Base-by-base conservation (phyloP, 2,888 invertebrate genomes). In the Liopterus haemorrhoidalis region DNA sequence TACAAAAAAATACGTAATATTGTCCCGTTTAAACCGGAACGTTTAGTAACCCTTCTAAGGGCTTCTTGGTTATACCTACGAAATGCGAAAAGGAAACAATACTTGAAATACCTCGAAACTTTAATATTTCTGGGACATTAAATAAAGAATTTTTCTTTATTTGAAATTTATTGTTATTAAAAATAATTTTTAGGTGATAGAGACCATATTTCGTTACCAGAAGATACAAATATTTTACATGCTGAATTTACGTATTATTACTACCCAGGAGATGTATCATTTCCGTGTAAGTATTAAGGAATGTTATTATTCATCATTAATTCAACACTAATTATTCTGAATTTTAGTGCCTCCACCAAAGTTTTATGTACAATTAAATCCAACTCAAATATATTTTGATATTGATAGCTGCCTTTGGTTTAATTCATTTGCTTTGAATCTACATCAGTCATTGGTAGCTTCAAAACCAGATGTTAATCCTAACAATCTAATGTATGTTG, bases 211-310 rank as follows among this genome's bases (percentile, higher is more conserved):
- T 82, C 83, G 19, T 73, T 95, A 52, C 96, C 96, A 1, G 84
- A 85, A 6, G 93, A 94, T 62, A 85, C 91, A 56, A 87, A 91
- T 12, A 80, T 94, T 19, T 64, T 97, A n/a, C 96, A 97, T 68
- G 85, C 94, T 0, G 97, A 99, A 65, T 86, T 94, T 54, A 93
- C 93, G 1, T 90, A 91, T 64, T 97, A 92, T 68, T 97, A 96
- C 65, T 95, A 95, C 64, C 94, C 95, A 0, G 90, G 88, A 31
- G 90, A 91, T 60, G 79, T 84, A 45, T 82, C 84, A 58, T 91
- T 90, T 71, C 91, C 92, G 60, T 72, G 91, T 91, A 73, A 76
- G 79, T 71, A 36, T 44, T 46, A 25, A 30, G 46, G 47, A 25
- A 49, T 48, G 42, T 37, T 46, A 47, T 20, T 40, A 28, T 22